Percentiles rank a stretch among this genome's conserved stretches.
Conservation (phyloP, 2,113 vertebrate species). For the Ovibos moschatus region DNA sequence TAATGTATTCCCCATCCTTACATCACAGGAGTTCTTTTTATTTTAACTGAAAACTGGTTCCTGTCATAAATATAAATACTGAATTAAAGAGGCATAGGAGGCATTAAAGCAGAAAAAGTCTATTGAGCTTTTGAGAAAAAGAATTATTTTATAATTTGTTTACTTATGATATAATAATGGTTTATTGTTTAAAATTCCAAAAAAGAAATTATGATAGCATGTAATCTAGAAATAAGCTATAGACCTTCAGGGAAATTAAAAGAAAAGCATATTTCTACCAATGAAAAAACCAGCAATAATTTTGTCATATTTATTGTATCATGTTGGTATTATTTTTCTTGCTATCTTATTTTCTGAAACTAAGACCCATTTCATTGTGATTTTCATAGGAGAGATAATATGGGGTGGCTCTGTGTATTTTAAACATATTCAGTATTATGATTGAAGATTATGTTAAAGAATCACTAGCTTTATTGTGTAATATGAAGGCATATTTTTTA, state of each 20-base stretch:
- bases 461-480: background rate
- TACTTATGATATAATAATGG: conserved; percentile 8
- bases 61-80: background rate
- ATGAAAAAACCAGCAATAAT: background rate
- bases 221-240: background rate
- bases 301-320: background rate
- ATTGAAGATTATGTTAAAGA: background rate
- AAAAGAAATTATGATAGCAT: background rate
- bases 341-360: background rate
- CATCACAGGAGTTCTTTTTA: background rate
- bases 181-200: background rate
- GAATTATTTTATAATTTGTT: background rate
- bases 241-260: background rate
- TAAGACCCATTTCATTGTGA: background rate
- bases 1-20: background rate
- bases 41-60: background rate
- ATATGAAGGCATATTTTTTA: background rate
- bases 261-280: background rate
- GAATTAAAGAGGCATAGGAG: background rate
- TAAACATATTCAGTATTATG: background rate
- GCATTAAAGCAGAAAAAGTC: background rate
- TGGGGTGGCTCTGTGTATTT: background rate
- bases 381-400: background rate
- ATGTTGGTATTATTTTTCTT: background rate
- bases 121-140: background rate